Conservation (phyloP, 2,888 invertebrate genomes). For the Drosophila mimetica region DNA sequence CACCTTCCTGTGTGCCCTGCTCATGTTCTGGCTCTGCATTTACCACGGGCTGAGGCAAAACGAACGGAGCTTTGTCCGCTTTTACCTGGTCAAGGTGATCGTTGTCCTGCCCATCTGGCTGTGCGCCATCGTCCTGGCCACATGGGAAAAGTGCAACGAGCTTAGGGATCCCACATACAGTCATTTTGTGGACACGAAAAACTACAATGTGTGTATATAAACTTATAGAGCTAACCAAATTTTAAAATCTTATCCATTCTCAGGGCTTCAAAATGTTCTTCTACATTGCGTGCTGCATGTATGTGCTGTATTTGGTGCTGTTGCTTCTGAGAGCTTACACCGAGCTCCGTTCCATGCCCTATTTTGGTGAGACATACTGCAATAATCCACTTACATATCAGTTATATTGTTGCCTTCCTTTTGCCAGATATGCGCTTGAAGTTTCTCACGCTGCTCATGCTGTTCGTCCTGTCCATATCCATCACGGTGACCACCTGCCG, state of each 20-base stretch:
- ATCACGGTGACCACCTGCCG: conserved; percentile 91
- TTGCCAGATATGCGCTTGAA: conserved; percentile 93
- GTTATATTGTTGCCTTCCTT: background rate
- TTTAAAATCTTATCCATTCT: background rate
- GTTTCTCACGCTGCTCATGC: conserved; percentile 94
- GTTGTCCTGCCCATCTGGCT: conserved; percentile 95
- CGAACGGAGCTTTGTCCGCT: conserved; percentile 92
- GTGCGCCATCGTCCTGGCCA: conserved; percentile 92
- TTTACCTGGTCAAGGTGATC: conserved; percentile 95
- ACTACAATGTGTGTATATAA: conserved; percentile 89
- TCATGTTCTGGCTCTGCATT: conserved; percentile 97
- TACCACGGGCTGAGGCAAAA: conserved; percentile 98
- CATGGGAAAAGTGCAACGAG: conserved; percentile 96
- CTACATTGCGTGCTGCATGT: conserved; percentile 92
- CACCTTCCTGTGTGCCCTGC: conserved; percentile 93
- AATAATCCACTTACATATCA: no score
- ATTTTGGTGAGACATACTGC: conserved; percentile 91
- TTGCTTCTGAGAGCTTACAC: conserved; percentile 95
- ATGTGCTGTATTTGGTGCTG: conserved; percentile 93
- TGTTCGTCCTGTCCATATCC: conserved; percentile 91
- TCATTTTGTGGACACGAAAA: conserved; percentile 92
- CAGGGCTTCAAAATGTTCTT: conserved; percentile 96
- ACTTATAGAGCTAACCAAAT: background rate
- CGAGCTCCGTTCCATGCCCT: conserved; percentile 98
- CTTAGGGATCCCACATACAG: conserved; percentile 96